Evolutionary conservation across 1,140 invertebrate species (phyloP), one percentile per base, ranked within the genome.

Genomic region (Solenopsis invicta): DNA sequence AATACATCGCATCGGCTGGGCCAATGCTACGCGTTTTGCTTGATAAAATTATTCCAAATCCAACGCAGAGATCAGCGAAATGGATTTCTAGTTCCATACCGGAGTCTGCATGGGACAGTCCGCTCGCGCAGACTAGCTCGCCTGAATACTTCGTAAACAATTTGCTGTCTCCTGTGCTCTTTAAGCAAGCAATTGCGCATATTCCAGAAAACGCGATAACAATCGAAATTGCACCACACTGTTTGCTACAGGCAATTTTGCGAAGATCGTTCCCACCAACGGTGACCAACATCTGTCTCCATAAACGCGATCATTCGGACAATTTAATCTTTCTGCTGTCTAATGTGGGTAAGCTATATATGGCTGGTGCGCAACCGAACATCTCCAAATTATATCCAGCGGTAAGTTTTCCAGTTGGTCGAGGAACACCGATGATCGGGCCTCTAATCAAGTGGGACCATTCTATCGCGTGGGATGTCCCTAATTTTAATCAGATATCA

Each of bases 51-150:
- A 98, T 99, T 81, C 96, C 97, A 0, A 96, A 96, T 76, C 97
- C 98, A 0, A 98, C 98, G 93, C 97, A 96, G 54, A 96, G 99
- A 67, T 97, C 97, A 2, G 89, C 96, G 0, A 97, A 96, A 86
- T 99, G 99, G 99, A 96, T 99, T 34, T 99, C 98, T 84, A 98
- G 98, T 18, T 99, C 99, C 13, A 97, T 99, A 88, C 98, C 98
- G 0, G 97, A 99, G 94, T 95, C 95, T 0, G 96, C 97, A n/a
- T 99, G 98, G 98, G 95, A 96, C 34, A 96, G 97, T 0, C 96
- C 97, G 0, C 91, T 98, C 89, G 98, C 98, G 0, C 96, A 97
- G 92, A 95, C 97, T 29, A n/a, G n/a, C n/a, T n/a, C n/a, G n/a
- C n/a, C n/a, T n/a, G n/a, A n/a, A n/a, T n/a, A n/a, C n/a, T 2